These are phyloP conservation scores for Prenolepis imparis DNA, from an alignment of 2,888 invertebrate species.

Conservation along the genomic window DNA sequence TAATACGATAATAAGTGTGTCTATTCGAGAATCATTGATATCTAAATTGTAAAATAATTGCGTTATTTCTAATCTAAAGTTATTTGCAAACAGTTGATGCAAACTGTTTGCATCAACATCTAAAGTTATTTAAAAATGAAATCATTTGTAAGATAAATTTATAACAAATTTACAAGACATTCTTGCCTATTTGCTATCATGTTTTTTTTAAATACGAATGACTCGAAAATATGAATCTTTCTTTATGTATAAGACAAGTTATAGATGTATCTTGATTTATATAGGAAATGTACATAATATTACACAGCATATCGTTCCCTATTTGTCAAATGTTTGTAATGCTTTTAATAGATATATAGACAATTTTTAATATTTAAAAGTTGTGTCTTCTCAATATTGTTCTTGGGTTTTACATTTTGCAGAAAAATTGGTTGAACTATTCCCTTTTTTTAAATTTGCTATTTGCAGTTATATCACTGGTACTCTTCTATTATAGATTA, in stretches of 20 bases:
- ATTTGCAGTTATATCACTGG: background rate
- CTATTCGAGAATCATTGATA: slow-evolving; percentile 27
- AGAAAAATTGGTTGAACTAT: slow-evolving; percentile 63
- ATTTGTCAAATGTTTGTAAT: slow-evolving; percentile 64
- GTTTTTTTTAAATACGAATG: slow-evolving; percentile 28
- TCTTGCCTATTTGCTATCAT: slow-evolving; percentile 38
- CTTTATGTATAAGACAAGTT: slow-evolving; percentile 63
- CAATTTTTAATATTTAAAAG: slow-evolving; percentile 57
- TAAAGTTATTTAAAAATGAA: slow-evolving; percentile 20
- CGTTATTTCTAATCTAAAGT: slow-evolving; percentile 29
- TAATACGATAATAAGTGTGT: slow-evolving; percentile 22
- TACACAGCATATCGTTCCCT: slow-evolving; percentile 71
- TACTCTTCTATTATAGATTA: background rate
- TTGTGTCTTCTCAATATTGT: slow-evolving; percentile 40
- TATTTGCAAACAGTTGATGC: too few species aligned
- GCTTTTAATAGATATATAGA: slow-evolving; percentile 42
- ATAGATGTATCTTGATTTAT: slow-evolving; percentile 73
- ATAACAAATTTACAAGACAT: slow-evolving; percentile 28
- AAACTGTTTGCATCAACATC: slow-evolving; percentile 19
- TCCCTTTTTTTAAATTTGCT: background rate
- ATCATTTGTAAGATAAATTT: slow-evolving; percentile 44
- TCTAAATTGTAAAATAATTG: slow-evolving; percentile 35
- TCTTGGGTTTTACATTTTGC: slow-evolving; percentile 45
- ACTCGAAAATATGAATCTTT: slow-evolving; percentile 58
- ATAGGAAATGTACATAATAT: slow-evolving; percentile 75